A percentile compares a stretch with the other conserved stretches of the same genome.
Evolutionary conservation across 2,888 invertebrate species (phyloP).

Genomic region (Standfussiana lucernea): DNA sequence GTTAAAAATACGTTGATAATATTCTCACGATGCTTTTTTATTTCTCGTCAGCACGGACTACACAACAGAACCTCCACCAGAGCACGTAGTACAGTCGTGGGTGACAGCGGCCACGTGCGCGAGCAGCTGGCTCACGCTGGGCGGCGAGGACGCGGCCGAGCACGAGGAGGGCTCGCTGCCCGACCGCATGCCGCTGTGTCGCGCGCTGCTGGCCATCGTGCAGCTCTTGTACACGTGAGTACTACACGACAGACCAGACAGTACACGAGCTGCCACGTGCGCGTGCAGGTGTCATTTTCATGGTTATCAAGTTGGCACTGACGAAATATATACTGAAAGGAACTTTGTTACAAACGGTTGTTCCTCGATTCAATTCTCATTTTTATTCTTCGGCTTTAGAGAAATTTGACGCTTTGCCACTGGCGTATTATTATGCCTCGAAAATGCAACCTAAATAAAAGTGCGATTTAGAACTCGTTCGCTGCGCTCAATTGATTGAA

Average conservation of each 20-base stretch:
- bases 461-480: background rate
- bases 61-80: conserved; percentile 79
- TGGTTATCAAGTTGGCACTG: background rate
- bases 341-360: background rate
- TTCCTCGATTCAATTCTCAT: background rate
- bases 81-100: conserved; percentile 81
- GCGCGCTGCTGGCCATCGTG: conserved; percentile 81
- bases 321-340: background rate
- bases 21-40: background rate
- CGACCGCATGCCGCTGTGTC: conserved; percentile 84
- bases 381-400: background rate
- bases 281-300: background rate
- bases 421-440: background rate
- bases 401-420: too few relatives aligned
- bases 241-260: background rate
- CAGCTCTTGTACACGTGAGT: conserved; percentile 84
- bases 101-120: conserved; percentile 82
- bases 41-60: conserved; percentile 73
- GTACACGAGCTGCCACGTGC: background rate
- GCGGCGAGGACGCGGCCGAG: conserved; percentile 80
- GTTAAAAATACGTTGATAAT: background rate
- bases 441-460: background rate
- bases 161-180: conserved; percentile 75
- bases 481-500: too few relatives aligned
- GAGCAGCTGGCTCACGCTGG: conserved; percentile 83